phyloP scores from a whole-genome alignment of 2,797 vertebrate genomes.

The Girardinus metallicus region DNA sequence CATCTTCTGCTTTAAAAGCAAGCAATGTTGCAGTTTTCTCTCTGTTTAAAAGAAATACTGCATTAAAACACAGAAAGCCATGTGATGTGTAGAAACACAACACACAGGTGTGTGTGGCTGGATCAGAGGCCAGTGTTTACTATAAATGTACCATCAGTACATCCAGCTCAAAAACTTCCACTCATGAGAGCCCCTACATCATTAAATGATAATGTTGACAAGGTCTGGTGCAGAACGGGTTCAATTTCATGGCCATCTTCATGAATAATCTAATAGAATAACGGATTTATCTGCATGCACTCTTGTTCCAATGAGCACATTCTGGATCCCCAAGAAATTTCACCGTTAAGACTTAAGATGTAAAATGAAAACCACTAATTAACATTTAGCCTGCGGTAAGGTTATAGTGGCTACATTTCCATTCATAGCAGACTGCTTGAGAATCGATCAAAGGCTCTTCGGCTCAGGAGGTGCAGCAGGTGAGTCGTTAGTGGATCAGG shows the following conservation, averaged over 20 bases:
- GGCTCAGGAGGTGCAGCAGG: not conserved
- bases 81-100: slow-evolving; percentile 18
- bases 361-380: slow-evolving; percentile 12
- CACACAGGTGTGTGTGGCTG: not conserved
- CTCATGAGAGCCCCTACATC: slow-evolving; percentile 14
- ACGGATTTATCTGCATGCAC: not conserved
- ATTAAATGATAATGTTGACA: slow-evolving; percentile 19
- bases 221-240: not conserved
- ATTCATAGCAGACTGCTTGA: not conserved
- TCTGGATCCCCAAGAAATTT: not conserved
- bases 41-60: slow-evolving; percentile 43
- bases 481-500: not conserved
- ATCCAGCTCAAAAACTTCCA: slow-evolving; percentile 19
- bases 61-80: slow-evolving; percentile 24
- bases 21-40: not conserved
- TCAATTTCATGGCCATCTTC: slow-evolving; percentile 37
- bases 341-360: not conserved
- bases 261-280: slow-evolving; percentile 6
- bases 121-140: slow-evolving; percentile 60
- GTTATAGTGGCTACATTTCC: slow-evolving; percentile 2
- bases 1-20: slow-evolving; percentile 21
- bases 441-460: not conserved
- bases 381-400: slow-evolving; percentile 17
- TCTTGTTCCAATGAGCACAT: not conserved
- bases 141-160: slow-evolving; percentile 51